Percentiles rank a stretch among this genome's conserved stretches.
phyloP scores from a whole-genome alignment of 1,140 invertebrate species.

The Tetramorium alpestre region DNA sequence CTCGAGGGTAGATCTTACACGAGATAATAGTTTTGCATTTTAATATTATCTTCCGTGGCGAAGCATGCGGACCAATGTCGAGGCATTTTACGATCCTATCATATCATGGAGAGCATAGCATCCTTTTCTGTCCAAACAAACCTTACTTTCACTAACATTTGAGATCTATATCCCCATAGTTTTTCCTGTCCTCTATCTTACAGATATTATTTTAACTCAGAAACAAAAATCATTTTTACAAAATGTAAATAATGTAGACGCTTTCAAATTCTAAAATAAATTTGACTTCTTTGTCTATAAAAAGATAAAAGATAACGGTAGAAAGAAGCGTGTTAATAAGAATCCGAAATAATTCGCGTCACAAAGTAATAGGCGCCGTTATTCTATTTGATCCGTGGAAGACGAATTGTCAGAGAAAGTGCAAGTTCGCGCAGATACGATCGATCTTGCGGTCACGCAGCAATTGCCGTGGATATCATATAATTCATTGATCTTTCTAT shows the following conservation, averaged over 20 bases:
- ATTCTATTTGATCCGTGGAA: too few species aligned
- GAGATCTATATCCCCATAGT: not conserved
- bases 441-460: too few species aligned
- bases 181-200: not conserved
- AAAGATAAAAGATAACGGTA: not conserved
- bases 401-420: too few species aligned
- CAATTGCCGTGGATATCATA: too few species aligned
- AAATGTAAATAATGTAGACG: not conserved
- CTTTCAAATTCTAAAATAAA: not conserved
- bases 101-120: not conserved
- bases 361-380: too few species aligned
- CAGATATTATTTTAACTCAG: not conserved
- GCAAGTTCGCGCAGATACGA: too few species aligned
- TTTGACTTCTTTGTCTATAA: not conserved
- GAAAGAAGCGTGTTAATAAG: not conserved
- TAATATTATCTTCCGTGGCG: slow-evolving; percentile 37
- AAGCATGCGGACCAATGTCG: slow-evolving; percentile 20
- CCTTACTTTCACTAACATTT: slow-evolving; percentile 29
- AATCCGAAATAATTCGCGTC: too few species aligned
- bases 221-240: not conserved
- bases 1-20: slow-evolving; percentile 38
- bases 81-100: slow-evolving; percentile 50
- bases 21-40: slow-evolving; percentile 52
- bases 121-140: not conserved
- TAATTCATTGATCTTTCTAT: too few species aligned